phyloP scores from a whole-genome alignment of 2,797 vertebrate genomes.

The Cryptoprocta ferox region DNA sequence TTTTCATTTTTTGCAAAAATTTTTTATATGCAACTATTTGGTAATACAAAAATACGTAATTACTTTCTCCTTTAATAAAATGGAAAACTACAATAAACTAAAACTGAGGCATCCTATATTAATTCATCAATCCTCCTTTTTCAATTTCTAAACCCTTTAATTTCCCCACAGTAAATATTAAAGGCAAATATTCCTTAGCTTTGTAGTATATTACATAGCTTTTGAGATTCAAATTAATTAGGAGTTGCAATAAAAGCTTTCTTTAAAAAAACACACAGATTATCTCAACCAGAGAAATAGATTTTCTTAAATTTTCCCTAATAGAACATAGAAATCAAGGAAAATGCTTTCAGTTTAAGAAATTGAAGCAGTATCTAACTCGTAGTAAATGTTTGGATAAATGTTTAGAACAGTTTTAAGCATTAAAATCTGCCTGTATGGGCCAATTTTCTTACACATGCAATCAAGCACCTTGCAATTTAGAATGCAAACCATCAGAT shows the following conservation, averaged over 20 bases:
- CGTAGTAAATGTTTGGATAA: neutral
- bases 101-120: neutral
- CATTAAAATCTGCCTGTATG: neutral
- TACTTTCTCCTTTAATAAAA: neutral
- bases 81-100: neutral
- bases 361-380: neutral
- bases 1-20: neutral
- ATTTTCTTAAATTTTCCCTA: neutral
- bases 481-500: neutral
- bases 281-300: neutral
- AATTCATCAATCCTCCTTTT: neutral
- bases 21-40: neutral
- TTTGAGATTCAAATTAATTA: neutral
- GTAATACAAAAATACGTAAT: neutral
- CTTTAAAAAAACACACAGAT: neutral
- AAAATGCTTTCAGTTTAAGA: neutral
- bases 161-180: neutral
- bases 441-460: neutral
- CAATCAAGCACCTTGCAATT: neutral
- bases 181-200: neutral
- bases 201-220: neutral
- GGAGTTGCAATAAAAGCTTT: neutral
- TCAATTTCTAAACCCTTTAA: neutral
- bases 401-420: neutral
- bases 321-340: neutral